Evolutionary conservation across 2,113 vertebrate species (phyloP).

Genomic region (Mandrillus leucophaeus): DNA sequence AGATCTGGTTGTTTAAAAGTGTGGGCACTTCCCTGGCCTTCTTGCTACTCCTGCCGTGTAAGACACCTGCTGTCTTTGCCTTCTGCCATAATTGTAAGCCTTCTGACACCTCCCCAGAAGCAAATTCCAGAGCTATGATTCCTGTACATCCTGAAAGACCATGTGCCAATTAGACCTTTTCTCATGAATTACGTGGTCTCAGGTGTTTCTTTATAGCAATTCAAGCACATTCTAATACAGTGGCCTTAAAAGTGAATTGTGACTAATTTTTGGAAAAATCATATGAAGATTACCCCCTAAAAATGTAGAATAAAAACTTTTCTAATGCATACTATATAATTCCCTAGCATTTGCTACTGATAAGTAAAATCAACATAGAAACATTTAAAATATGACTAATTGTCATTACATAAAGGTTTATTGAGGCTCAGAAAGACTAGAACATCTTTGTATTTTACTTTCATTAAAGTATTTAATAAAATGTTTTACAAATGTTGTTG

Average conservation of each 20-base stretch:
- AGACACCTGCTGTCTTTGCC: no score
- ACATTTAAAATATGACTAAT: background rate
- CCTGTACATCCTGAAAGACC: no score
- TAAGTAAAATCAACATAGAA: background rate
- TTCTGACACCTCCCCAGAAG: no score
- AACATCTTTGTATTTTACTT: background rate
- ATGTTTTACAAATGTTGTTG: background rate
- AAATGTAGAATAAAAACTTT: background rate
- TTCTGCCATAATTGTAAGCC: no score
- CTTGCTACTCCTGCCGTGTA: no score
- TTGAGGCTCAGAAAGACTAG: background rate
- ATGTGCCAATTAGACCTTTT: no score
- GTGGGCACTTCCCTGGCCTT: no score
- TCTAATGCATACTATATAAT: background rate
- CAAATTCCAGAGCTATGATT: no score
- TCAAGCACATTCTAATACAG: background rate
- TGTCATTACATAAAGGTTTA: background rate
- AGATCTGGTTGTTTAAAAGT: no score
- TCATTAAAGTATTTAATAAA: background rate
- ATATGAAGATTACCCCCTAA: background rate
- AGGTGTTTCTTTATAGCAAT: no score
- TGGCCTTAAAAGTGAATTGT: background rate
- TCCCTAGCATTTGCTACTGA: background rate
- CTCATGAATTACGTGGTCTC: no score
- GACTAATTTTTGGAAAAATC: background rate